Evolutionary conservation across 1,140 invertebrate species (phyloP).

Genomic region (Armadillidium nasatum): DNA sequence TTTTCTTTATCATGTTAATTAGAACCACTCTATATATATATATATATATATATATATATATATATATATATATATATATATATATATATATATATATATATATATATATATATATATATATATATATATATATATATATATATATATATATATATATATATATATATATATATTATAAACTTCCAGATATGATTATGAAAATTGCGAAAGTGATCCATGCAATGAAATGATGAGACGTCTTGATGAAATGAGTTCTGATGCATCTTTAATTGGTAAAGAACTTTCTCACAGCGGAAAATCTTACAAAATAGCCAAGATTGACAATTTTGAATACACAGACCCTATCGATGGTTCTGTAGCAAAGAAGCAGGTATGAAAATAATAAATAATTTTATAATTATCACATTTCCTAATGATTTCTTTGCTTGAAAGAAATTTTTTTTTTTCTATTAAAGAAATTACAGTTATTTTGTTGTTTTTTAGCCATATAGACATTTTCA

Average conservation of each 20-base stretch:
- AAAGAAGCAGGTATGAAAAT: slow-evolving; percentile 70
- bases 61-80: neutral
- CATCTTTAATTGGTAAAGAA: slow-evolving; percentile 61
- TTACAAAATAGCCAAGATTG: slow-evolving; percentile 41
- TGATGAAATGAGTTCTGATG: slow-evolving; percentile 61
- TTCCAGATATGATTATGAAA: slow-evolving; percentile 91
- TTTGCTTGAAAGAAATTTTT: no score
- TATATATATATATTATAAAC: neutral
- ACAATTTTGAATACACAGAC: slow-evolving; percentile 80
- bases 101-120: slow-evolving; percentile 9
- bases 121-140: neutral
- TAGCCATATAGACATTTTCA: no score
- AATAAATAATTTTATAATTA: no score
- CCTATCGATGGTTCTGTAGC: slow-evolving; percentile 86
- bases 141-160: slow-evolving; percentile 13
- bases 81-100: slow-evolving; percentile 15
- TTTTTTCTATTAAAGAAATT: no score
- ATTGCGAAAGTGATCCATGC: slow-evolving; percentile 77
- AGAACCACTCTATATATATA: no score
- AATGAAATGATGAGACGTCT: slow-evolving; percentile 79
- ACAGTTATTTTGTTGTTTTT: no score
- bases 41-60: no score
- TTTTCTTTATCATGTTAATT: no score
- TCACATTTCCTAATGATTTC: no score
- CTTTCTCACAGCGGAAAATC: slow-evolving; percentile 60